Conservation (phyloP, 2,888 invertebrate species). For the Podotricha telesiphe region DNA sequence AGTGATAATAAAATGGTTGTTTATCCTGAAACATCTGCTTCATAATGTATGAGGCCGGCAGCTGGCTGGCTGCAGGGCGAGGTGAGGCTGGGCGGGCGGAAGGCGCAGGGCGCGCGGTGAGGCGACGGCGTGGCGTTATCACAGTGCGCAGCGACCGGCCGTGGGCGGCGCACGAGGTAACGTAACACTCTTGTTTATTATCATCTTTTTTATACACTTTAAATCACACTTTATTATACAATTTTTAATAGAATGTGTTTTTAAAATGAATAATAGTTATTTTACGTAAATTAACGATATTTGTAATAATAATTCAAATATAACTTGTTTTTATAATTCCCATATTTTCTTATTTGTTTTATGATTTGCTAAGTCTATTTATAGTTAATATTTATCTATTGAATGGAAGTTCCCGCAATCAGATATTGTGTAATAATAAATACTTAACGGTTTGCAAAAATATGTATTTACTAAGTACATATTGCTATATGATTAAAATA, state of each 20-base stretch:
- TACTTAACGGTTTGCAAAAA: not conserved
- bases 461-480: too few relatives aligned
- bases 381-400: too few relatives aligned
- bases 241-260: not conserved
- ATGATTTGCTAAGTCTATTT: too few relatives aligned
- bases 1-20: not conserved
- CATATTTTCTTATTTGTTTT: constrained; percentile 1
- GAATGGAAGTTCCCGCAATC: not conserved
- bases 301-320: not conserved
- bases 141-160: constrained; percentile 64
- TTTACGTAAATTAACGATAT: not conserved
- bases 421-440: not conserved
- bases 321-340: not conserved
- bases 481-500: too few relatives aligned
- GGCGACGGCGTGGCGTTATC: constrained; percentile 34
- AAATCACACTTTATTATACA: not conserved
- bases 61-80: constrained; percentile 25
- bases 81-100: constrained; percentile 21
- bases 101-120: constrained; percentile 23
- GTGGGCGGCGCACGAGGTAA: constrained; percentile 61
- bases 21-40: constrained; percentile 28
- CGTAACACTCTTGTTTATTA: constrained; percentile 38
- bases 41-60: constrained; percentile 39
- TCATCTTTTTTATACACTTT: not conserved
- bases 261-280: not conserved